Evolutionary conservation across 2,113 vertebrate genomes (phyloP).

Genomic region (Equus przewalskii): DNA sequence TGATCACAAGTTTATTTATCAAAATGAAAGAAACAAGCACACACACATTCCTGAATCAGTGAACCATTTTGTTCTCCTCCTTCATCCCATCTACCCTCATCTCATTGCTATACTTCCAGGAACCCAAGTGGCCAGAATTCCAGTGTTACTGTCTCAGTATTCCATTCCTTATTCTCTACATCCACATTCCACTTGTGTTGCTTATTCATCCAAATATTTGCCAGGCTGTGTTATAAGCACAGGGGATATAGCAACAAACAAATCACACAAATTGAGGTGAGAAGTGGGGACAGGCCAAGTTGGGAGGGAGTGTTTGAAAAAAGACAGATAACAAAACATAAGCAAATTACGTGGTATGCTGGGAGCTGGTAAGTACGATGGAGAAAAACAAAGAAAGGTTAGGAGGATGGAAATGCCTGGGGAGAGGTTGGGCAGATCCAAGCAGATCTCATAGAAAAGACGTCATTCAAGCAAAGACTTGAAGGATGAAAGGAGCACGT

Average conservation of each 20-base stretch:
- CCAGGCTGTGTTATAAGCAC: not conserved
- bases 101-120: not conserved
- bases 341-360: not conserved
- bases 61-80: not conserved
- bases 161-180: not conserved
- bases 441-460: not conserved
- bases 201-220: not conserved
- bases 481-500: too few relatives aligned
- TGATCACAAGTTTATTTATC: not conserved
- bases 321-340: not conserved
- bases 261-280: too few relatives aligned
- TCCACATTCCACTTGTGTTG: not conserved
- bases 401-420: too few relatives aligned
- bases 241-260: not conserved
- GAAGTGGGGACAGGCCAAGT: not conserved
- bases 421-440: not conserved
- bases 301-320: not conserved
- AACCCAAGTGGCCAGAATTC: not conserved
- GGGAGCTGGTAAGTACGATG: not conserved
- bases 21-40: not conserved
- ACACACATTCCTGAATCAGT: not conserved
- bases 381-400: not conserved
- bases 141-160: not conserved
- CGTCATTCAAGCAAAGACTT: not conserved
- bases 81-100: not conserved